Conservation (phyloP, 2,888 invertebrate species). For the Synanthedon formicaeformis region DNA sequence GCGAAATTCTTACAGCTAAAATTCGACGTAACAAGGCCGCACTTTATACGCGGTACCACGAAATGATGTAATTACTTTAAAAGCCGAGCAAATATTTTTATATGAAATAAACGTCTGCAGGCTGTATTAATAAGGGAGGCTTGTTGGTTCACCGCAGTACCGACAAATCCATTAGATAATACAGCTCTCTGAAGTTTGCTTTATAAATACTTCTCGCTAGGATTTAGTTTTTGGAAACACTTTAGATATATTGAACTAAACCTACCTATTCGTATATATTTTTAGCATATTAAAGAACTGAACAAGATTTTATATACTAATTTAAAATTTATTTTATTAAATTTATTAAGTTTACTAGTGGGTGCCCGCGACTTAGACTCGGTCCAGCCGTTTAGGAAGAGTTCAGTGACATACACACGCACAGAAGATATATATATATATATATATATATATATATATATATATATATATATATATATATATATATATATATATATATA, state of each 20-base stretch:
- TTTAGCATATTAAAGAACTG: too few relatives aligned
- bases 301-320: too few relatives aligned
- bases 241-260: neutral
- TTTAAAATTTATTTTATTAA: too few relatives aligned
- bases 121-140: slow-evolving; percentile 31
- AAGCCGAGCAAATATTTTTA: slow-evolving; percentile 62
- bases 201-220: neutral
- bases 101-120: slow-evolving; percentile 40
- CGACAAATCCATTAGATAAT: slow-evolving; percentile 38
- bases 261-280: too few relatives aligned
- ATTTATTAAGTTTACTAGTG: too few relatives aligned
- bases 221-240: neutral
- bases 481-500: too few relatives aligned
- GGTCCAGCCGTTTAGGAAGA: too few relatives aligned
- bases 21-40: slow-evolving; percentile 16
- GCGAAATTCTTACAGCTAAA: neutral
- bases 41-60: slow-evolving; percentile 13
- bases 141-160: slow-evolving; percentile 10
- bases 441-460: too few relatives aligned
- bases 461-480: too few relatives aligned
- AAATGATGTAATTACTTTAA: slow-evolving; percentile 60
- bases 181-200: slow-evolving; percentile 1
- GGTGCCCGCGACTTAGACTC: too few relatives aligned
- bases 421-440: too few relatives aligned
- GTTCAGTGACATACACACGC: too few relatives aligned